Base-by-base conservation (phyloP, 2,797 vertebrate species). In the Pangasius larnaudii region DNA sequence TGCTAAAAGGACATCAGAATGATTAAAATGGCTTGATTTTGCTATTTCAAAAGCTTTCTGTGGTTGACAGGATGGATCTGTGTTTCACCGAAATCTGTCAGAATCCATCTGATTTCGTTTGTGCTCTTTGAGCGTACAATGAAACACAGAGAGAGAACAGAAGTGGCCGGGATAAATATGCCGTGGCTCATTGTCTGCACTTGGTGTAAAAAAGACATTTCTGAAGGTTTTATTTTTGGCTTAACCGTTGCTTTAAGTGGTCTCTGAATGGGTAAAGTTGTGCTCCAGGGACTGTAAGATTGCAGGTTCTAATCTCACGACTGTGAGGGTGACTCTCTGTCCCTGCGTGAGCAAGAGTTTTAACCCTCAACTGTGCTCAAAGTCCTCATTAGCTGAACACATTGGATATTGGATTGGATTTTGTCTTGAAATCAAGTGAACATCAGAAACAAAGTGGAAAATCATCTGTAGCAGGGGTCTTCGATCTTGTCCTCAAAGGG, bases 31-130 rank as follows among this genome's bases (percentile, higher is more conserved):
- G 36, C n/a, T 65, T n/a, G 8, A 2, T n/a, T 84, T 51, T 27
- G 65, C 84, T 71, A 2, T 36, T 79, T 36, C 39, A 71, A 79
- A 61, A 59, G 82, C 81, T 80, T 88, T 72, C 75, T 72, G 61
- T 5, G 53, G 18, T 51, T 80, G 87, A 88, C 87, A 80, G 87
- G 84, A 46, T 30, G 75, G 75, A 85, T 88, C 75, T 72, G 87
- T 30, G 65, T 85, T 85, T 67, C 63, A 30, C 11, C 22, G 84
- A 71, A 58, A 85, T 63, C 86, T 85, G 75, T 87, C 86, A 86
- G 75, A 85, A 89, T 80, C 51, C 61, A 27, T 77, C 59, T 89
- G 63, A 85, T 87, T 85, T 72, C 8, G 33, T 89, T 87, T 85
- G 72, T 79, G 30, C 81, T 63, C 65, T 84, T 51, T 71, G 69